Conservation (phyloP, 2,113 vertebrate genomes). For the Calyptommatus sinebrachiatus region DNA sequence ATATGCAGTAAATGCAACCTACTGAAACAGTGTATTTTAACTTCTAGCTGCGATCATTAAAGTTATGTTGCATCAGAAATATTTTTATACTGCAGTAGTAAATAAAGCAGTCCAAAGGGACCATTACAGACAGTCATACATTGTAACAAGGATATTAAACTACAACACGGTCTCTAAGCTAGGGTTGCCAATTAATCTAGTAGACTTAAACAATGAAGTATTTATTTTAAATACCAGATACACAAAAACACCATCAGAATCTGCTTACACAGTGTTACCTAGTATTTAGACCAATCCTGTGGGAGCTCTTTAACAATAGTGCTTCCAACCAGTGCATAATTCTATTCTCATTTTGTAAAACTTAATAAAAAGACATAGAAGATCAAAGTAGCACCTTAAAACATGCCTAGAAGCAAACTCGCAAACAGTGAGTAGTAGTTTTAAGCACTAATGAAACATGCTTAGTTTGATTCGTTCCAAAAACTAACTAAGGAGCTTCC, state of each 20-base stretch:
- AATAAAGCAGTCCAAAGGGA: conserved; percentile 28
- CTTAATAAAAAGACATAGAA: not conserved
- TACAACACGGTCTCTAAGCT: conserved; percentile 29
- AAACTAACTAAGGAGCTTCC: not conserved
- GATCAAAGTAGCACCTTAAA: not conserved
- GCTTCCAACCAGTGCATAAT: not conserved
- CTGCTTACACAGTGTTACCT: conserved; percentile 17
- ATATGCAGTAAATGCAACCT: conserved; percentile 33
- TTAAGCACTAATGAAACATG: not conserved
- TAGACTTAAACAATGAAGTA: conserved; percentile 14
- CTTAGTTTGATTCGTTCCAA: not conserved
- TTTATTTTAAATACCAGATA: conserved; percentile 1
- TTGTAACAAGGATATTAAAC: conserved; percentile 15
- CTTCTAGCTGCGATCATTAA: not conserved
- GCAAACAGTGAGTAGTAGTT: not conserved
- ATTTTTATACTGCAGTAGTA: conserved; percentile 29
- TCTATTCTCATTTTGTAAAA: not conserved
- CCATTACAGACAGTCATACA: conserved; percentile 26
- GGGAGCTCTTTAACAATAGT: not conserved
- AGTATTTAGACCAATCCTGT: conserved; percentile 22
- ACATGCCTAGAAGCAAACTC: not conserved
- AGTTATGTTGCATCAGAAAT: conserved; percentile 5
- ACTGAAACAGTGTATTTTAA: conserved; percentile 34
- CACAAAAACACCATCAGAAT: not conserved
- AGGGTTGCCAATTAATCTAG: conserved; percentile 24